Base-by-base conservation (phyloP, 2,888 invertebrate genomes). In the Aleiodes alternator region DNA sequence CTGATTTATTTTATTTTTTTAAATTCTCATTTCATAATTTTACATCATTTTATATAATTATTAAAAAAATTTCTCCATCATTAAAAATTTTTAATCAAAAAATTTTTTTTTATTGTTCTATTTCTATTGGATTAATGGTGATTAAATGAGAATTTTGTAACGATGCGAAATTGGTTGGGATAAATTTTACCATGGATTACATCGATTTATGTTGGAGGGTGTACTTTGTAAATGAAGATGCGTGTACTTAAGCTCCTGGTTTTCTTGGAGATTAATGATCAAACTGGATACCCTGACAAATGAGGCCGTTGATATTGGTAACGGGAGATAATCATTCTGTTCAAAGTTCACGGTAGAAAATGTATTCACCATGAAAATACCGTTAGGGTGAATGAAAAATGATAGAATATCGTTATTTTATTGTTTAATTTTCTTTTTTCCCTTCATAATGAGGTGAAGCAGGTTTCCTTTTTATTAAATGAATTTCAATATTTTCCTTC, bases 131-230 rank as follows among this genome's bases (percentile, higher is more conserved):
- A 61, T 61, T 43, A 61, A 23, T 38, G 43, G 43, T 23, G 23
- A 16, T 29, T 43, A 16, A 64, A 64, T 64, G n/a, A 48, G 43
- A 64, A 64, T 64, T 23, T 61, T 48, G 38, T 61, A 61, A 61
- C 43, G 43, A 61, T 61, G 61, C 16, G 43, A 38, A 61, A 34
- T 48, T 71, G 48, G 14, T 71, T 71, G 71, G 57, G 57, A 61
- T 43, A 61, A 43, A 43, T 43, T 43, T 43, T 43, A 8, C 11
- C 43, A 43, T 43, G 43, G 43, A 64, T 64, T 64, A 64, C 48
- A 64, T 43, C 64, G 64, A 64, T 64, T 64, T 29, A 64, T 48
- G 16, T 48, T 64, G 64, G 43, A 48, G 16, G 43, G 43, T 43
- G 43, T 43, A 43, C 43, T 43, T 43, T 43, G 43, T n/a, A 64